A percentile compares a stretch with the other conserved stretches of the same genome.
phyloP scores from a whole-genome alignment of 2,113 vertebrate genomes.

The Nyctibius bracteatus region DNA sequence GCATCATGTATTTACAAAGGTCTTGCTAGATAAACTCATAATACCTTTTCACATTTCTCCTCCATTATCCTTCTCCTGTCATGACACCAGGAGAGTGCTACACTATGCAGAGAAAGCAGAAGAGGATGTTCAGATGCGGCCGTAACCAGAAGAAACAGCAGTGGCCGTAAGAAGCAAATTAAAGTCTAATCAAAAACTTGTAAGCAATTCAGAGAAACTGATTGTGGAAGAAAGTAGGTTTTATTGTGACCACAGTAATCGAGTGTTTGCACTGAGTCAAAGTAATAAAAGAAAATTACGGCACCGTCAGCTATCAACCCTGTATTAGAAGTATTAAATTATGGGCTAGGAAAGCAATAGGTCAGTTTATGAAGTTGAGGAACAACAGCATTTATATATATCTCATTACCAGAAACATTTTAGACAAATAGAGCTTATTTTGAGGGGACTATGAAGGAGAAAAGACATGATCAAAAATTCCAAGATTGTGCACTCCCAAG shows the following conservation, averaged over 20 bases:
- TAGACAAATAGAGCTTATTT: background rate
- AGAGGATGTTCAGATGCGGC: accelerated
- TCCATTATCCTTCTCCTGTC: background rate
- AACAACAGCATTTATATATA: background rate
- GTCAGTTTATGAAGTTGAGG: background rate
- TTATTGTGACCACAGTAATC: background rate
- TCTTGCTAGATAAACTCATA: background rate
- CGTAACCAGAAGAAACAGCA: background rate
- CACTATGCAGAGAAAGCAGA: background rate
- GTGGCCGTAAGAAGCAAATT: background rate
- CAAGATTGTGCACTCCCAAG: background rate
- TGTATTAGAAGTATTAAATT: background rate
- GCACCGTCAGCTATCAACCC: background rate
- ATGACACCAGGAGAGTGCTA: background rate
- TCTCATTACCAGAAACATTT: background rate
- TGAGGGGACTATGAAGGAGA: background rate
- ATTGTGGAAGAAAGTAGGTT: background rate
- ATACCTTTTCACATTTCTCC: background rate
- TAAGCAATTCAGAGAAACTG: background rate
- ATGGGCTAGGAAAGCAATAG: background rate
- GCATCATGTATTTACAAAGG: background rate
- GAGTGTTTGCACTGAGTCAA: background rate
- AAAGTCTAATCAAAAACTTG: background rate
- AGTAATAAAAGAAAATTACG: background rate
- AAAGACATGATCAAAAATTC: background rate